phyloP scores from a whole-genome alignment of 1,140 invertebrate genomes.

The Heliothis subflexa region DNA sequence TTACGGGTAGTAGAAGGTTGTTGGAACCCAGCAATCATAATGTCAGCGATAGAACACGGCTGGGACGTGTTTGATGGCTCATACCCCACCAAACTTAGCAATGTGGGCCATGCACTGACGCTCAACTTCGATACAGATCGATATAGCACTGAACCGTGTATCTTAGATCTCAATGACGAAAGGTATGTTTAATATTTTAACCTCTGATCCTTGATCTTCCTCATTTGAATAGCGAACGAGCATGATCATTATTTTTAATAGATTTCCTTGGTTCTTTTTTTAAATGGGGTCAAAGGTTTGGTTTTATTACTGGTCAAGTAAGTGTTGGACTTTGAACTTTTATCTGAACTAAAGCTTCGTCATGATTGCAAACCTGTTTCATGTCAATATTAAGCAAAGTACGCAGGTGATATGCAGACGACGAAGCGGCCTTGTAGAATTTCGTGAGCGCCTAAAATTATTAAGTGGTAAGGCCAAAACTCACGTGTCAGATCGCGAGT shows the following conservation, averaged over 20 bases:
- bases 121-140: conserved; percentile 87
- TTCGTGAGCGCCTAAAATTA: neutral
- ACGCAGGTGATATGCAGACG: neutral
- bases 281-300: neutral
- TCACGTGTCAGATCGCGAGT: neutral
- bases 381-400: neutral
- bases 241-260: neutral
- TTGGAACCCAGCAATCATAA: conserved; percentile 72
- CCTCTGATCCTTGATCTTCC: neutral
- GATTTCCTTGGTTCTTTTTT: neutral
- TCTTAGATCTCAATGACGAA: conserved; percentile 79
- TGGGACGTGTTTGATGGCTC: conserved; percentile 79
- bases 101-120: conserved; percentile 69
- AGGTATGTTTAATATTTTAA: conserved; percentile 59
- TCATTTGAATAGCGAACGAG: neutral
- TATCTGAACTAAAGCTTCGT: neutral
- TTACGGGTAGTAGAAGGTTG: conserved; percentile 84
- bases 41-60: conserved; percentile 71
- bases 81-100: conserved; percentile 72
- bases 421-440: neutral
- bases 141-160: conserved; percentile 85
- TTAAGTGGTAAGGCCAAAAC: neutral
- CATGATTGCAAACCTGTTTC: neutral
- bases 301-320: neutral
- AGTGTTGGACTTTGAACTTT: neutral